Evolutionary conservation across 1,140 invertebrate species (phyloP).

Genomic region (Oreohelix idahoensis): DNA sequence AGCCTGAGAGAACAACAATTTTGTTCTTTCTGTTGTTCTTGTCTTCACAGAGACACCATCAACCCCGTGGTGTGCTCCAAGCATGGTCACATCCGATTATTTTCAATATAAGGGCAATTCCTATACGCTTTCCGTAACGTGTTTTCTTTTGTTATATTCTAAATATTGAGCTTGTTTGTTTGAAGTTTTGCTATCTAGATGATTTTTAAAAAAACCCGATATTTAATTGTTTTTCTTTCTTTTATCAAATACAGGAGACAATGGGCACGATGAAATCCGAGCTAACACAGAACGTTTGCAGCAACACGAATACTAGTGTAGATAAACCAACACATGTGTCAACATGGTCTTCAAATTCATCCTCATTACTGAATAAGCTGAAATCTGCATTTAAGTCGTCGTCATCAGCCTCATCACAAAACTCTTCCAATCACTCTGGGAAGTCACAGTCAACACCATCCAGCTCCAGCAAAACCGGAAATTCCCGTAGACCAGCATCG

Average conservation of each 20-base stretch:
- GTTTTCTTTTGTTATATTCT: too few relatives aligned
- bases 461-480: not conserved
- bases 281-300: not conserved
- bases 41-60: too few relatives aligned
- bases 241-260: not conserved
- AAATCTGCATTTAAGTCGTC: not conserved
- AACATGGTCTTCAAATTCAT: not conserved
- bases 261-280: conserved; percentile 21
- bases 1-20: too few relatives aligned
- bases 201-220: too few relatives aligned
- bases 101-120: too few relatives aligned
- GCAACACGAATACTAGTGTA: not conserved
- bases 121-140: too few relatives aligned
- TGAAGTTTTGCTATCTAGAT: too few relatives aligned
- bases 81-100: too few relatives aligned
- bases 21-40: too few relatives aligned
- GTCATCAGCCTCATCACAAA: not conserved
- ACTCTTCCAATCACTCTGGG: not conserved
- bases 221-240: not conserved
- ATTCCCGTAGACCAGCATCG: conserved; percentile 17
- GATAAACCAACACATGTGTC: not conserved
- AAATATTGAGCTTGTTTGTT: too few relatives aligned
- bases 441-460: not conserved
- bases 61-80: too few relatives aligned
- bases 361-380: not conserved